Conservation (phyloP, 2,113 vertebrate species). For the Diglossa brunneiventris region DNA sequence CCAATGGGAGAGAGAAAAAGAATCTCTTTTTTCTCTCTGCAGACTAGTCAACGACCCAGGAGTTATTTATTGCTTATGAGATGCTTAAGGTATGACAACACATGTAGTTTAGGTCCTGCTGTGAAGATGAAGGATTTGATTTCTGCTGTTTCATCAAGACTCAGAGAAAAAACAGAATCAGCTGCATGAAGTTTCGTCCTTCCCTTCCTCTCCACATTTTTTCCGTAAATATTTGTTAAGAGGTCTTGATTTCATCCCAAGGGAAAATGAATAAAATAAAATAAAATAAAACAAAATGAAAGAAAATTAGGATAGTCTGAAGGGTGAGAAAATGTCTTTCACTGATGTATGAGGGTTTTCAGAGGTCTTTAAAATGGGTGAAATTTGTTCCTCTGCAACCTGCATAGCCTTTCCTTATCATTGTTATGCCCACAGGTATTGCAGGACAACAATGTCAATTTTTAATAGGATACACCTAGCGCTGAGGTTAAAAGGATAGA, state of each 20-base stretch:
- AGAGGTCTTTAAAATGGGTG: not conserved
- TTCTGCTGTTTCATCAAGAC: not conserved
- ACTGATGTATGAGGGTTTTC: not conserved
- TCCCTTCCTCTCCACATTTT: accelerated
- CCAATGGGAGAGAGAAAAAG: not conserved
- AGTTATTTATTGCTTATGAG: not conserved
- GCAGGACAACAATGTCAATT: not conserved
- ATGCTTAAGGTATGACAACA: not conserved
- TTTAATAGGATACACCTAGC: not conserved
- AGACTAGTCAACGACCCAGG: not conserved
- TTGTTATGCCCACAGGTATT: not conserved
- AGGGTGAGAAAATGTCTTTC: not conserved
- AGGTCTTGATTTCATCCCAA: not conserved
- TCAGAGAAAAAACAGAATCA: not conserved
- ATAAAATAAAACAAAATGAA: not conserved
- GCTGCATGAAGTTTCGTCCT: not conserved
- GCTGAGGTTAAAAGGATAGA: not conserved
- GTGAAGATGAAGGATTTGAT: not conserved
- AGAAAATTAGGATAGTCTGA: not conserved
- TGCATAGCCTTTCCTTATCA: not conserved
- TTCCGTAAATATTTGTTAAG: not conserved
- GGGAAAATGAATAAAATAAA: not conserved
- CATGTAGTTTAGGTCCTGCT: not conserved
- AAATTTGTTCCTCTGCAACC: not conserved
- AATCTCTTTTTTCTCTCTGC: not conserved